Percentiles rank a stretch among this genome's conserved stretches.
phyloP scores from a whole-genome alignment of 2,797 vertebrate genomes.

The Syncerus caffer region DNA sequence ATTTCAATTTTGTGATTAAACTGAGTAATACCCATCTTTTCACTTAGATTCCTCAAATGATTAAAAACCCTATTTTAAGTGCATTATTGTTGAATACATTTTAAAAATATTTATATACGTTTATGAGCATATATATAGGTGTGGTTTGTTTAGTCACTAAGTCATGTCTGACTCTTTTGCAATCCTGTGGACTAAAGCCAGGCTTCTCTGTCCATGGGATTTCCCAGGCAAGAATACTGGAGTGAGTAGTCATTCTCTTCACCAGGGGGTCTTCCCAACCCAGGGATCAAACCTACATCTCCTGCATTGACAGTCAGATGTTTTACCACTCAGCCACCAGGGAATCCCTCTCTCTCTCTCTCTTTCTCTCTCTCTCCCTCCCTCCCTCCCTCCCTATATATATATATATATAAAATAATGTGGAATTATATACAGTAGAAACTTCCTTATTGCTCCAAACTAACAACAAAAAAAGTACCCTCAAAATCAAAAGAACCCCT shows the following conservation, averaged over 20 bases:
- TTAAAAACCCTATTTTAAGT: not conserved
- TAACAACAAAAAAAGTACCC: not conserved
- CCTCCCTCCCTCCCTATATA: too few species aligned
- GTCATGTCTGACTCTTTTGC: not conserved
- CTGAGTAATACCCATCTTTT: not conserved
- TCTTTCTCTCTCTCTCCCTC: too few species aligned
- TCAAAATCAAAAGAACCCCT: not conserved
- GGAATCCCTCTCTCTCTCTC: not conserved
- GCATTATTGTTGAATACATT: not conserved
- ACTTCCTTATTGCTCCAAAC: not conserved
- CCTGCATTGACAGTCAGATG: not conserved
- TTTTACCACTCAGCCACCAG: not conserved
- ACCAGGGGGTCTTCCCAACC: not conserved
- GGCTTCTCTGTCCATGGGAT: not conserved
- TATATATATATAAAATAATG: not conserved
- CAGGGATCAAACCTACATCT: not conserved
- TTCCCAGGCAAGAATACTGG: not conserved
- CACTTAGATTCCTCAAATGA: not conserved
- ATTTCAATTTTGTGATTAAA: constrained; percentile 16
- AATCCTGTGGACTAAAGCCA: not conserved
- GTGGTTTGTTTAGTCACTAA: not conserved
- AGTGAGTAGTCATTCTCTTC: not conserved
- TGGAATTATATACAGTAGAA: not conserved
- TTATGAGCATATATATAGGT: not conserved
- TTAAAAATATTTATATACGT: not conserved